These are phyloP conservation scores for Conus canariensis DNA, from an alignment of 2,888 invertebrate species.

Conservation along the genomic window DNA sequence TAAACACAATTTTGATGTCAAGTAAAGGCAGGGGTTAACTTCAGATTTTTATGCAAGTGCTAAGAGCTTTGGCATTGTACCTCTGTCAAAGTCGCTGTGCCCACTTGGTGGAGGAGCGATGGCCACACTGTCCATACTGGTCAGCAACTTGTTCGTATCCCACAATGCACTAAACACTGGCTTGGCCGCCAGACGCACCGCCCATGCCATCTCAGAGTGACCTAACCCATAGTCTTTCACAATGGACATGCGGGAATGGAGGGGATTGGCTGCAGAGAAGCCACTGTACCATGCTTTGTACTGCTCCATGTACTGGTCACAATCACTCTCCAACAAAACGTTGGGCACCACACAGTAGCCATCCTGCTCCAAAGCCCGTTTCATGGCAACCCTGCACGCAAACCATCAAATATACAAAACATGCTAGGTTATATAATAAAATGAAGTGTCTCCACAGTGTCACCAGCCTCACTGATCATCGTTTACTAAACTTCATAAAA, in stretches of 20 bases:
- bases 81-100: slow-evolving; percentile 57
- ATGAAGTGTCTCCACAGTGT: too few species aligned
- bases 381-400: neutral
- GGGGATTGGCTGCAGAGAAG: slow-evolving; percentile 61
- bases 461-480: too few species aligned
- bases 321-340: slow-evolving; percentile 58
- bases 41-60: too few species aligned
- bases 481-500: too few species aligned
- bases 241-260: slow-evolving; percentile 59
- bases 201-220: slow-evolving; percentile 69
- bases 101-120: slow-evolving; percentile 72
- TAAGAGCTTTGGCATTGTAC: neutral
- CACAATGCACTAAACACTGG: slow-evolving; percentile 68
- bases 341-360: slow-evolving; percentile 65
- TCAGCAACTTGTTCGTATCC: slow-evolving; percentile 69
- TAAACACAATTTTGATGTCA: too few species aligned
- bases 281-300: slow-evolving; percentile 59
- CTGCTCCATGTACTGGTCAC: slow-evolving; percentile 58
- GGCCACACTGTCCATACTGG: slow-evolving; percentile 72
- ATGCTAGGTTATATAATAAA: neutral
- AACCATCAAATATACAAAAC: neutral
- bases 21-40: too few species aligned
- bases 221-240: slow-evolving; percentile 69
- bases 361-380: slow-evolving; percentile 56
- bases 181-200: slow-evolving; percentile 63